Percentiles rank a stretch among this genome's conserved stretches.
Evolutionary conservation across 1,140 invertebrate species (phyloP).

Genomic region (Pogonomyrmex californicus): DNA sequence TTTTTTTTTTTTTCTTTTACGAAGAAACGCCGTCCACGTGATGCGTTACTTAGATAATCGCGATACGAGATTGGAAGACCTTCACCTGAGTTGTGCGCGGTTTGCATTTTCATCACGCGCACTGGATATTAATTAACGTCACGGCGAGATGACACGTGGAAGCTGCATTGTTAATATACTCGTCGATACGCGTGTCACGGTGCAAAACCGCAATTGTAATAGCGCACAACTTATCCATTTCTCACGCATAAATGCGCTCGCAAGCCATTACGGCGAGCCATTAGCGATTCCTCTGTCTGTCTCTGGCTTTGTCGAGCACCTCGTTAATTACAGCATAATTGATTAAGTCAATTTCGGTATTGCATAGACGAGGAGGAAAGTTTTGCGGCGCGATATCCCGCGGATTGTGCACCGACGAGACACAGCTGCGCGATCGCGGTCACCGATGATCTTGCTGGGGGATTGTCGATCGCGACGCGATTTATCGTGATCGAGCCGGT

Average conservation of each 20-base stretch:
- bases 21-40: background rate
- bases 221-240: constrained; percentile 9
- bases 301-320: constrained; percentile 31
- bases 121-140: constrained; percentile 20
- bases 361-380: constrained; percentile 58
- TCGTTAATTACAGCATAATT: constrained; percentile 70
- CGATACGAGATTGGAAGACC: constrained; percentile 18
- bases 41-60: constrained; percentile 29
- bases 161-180: background rate
- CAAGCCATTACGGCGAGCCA: constrained; percentile 63
- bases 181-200: constrained; percentile 12
- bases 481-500: constrained; percentile 55
- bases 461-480: constrained; percentile 27
- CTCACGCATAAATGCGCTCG: constrained; percentile 11
- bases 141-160: constrained; percentile 18
- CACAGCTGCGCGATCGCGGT: constrained; percentile 17
- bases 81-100: constrained; percentile 20
- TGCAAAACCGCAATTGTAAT: constrained; percentile 32
- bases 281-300: constrained; percentile 51
- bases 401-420: constrained; percentile 47
- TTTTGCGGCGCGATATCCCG: constrained; percentile 25
- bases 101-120: background rate
- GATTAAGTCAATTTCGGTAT: constrained; percentile 68
- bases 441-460: constrained; percentile 2
- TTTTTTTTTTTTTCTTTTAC: background rate